Conservation (phyloP, 2,797 vertebrate species). For the Smutsia temminckii region DNA sequence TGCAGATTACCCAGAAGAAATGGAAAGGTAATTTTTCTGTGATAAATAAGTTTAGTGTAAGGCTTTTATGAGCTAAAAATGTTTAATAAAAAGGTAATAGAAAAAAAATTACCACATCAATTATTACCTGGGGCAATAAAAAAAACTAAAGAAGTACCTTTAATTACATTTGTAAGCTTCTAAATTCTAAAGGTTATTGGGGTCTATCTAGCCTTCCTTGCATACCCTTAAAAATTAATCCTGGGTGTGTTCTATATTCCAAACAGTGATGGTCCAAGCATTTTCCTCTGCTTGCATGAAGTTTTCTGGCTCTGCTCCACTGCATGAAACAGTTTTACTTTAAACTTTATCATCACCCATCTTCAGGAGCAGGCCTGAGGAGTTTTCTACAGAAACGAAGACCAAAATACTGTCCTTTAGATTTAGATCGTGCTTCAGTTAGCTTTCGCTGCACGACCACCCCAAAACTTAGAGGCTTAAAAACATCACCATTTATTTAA, state of each 20-base stretch:
- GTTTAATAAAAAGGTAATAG: slow-evolving; percentile 71
- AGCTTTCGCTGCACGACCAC: not conserved
- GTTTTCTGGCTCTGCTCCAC: not conserved
- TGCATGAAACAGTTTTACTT: not conserved
- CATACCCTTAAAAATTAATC: slow-evolving; percentile 49
- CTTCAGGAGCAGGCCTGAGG: not conserved
- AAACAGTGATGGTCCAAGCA: not conserved
- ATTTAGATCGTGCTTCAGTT: slow-evolving; percentile 13
- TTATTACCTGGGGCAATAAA: slow-evolving; percentile 34
- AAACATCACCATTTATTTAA: not conserved
- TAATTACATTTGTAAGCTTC: slow-evolving; percentile 46
- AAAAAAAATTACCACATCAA: slow-evolving; percentile 57
- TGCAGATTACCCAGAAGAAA: slow-evolving; percentile 30
- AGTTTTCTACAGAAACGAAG: slow-evolving; percentile 32
- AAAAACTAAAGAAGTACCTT: slow-evolving; percentile 57
- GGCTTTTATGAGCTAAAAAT: slow-evolving; percentile 49
- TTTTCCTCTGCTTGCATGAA: not conserved
- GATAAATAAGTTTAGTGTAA: slow-evolving; percentile 54
- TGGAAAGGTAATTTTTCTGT: slow-evolving; percentile 31
- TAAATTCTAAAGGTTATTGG: slow-evolving; percentile 59
- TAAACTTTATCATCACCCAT: not conserved
- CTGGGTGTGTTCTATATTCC: not conserved
- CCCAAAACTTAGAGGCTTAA: not conserved
- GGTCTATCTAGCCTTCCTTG: slow-evolving; percentile 45
- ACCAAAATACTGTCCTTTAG: not conserved